Conservation (phyloP, 1,140 invertebrate species). For the Drosophila ananassae region DNA sequence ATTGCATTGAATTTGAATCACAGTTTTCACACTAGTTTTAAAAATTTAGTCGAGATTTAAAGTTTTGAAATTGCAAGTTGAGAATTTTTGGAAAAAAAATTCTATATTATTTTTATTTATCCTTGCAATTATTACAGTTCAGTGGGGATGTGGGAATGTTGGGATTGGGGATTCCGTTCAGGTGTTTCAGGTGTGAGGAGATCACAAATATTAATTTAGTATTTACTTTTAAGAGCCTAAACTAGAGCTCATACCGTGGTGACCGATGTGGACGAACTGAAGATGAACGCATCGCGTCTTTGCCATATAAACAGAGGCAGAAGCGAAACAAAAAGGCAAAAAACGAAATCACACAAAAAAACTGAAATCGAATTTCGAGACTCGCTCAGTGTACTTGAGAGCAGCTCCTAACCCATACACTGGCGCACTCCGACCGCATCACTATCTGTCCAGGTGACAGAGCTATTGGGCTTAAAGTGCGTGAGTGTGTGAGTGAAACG, state of each 20-base stretch:
- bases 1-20: constrained; percentile 14
- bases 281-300: constrained; percentile 79
- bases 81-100: constrained; percentile 5
- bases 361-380: constrained; percentile 51
- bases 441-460: constrained; percentile 47
- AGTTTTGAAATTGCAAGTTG: constrained; percentile 2
- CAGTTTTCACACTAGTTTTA: constrained; percentile 35
- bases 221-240: constrained; percentile 73
- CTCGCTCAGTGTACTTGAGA: constrained; percentile 49
- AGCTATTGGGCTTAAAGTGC: constrained; percentile 51
- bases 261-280: constrained; percentile 84
- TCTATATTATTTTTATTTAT: constrained; percentile 15
- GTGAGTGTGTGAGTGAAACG: constrained; percentile 58
- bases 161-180: constrained; percentile 2
- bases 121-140: constrained; percentile 56
- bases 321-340: constrained; percentile 44
- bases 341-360: constrained; percentile 43
- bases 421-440: constrained; percentile 18
- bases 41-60: constrained; percentile 10
- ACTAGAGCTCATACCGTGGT: constrained; percentile 83
- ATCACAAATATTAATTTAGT: constrained; percentile 30
- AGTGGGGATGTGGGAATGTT: constrained; percentile 11
- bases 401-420: constrained; percentile 26
- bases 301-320: constrained; percentile 81
- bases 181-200: constrained; percentile 13